Conservation (phyloP, 2,888 invertebrate species). For the Desoria tigrina region DNA sequence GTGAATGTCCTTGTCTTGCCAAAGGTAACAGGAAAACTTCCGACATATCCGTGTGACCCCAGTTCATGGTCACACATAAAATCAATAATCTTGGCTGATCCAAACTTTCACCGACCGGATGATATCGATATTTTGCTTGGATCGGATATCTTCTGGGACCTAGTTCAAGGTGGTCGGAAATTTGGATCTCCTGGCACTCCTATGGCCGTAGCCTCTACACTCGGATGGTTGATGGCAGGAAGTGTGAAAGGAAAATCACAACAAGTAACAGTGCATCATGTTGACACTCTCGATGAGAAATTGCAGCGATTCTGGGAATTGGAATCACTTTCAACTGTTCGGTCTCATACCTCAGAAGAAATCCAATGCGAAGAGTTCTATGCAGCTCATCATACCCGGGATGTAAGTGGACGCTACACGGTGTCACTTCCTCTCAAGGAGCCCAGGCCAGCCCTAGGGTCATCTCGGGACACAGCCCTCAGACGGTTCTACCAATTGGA, state of each 20-base stretch:
- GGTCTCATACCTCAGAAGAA: slow-evolving; percentile 4
- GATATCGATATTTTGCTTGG: slow-evolving; percentile 32
- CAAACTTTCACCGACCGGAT: slow-evolving; percentile 12
- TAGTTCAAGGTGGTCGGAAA: background rate
- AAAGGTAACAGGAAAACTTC: slow-evolving; percentile 19
- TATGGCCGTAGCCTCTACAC: background rate
- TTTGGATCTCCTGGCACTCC: background rate
- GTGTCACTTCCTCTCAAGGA: slow-evolving; percentile 30
- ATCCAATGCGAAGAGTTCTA: slow-evolving; percentile 18
- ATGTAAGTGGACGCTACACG: slow-evolving; percentile 12
- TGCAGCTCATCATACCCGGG: background rate
- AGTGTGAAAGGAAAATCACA: background rate
- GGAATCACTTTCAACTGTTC: slow-evolving; percentile 16
- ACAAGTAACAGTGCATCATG: background rate
- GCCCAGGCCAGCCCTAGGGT: slow-evolving; percentile 1
- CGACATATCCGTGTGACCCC: background rate
- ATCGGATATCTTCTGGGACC: slow-evolving; percentile 8
- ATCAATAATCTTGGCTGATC: slow-evolving; percentile 28
- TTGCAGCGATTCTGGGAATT: slow-evolving; percentile 29
- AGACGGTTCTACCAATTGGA: slow-evolving; percentile 22
- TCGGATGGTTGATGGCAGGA: slow-evolving; percentile 28
- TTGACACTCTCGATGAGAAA: background rate
- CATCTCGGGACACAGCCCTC: background rate
- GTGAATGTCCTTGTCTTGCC: slow-evolving; percentile 17
- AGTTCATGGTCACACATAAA: slow-evolving; percentile 21